Percentiles rank a stretch among this genome's conserved stretches.
phyloP scores from a whole-genome alignment of 2,113 vertebrate species.

The Peromyscus maniculatus region DNA sequence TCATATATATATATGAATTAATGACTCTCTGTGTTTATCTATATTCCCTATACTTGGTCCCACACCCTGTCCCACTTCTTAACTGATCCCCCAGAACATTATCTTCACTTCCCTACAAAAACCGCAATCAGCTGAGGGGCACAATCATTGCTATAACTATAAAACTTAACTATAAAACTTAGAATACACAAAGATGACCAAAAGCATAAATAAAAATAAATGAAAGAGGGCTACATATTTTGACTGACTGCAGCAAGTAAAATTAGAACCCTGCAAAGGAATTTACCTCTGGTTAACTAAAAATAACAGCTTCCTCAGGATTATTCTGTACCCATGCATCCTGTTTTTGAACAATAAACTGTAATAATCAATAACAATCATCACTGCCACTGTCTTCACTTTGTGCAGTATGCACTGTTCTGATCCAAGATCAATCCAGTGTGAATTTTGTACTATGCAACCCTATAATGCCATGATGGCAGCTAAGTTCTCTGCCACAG shows the following conservation, averaged over 20 bases:
- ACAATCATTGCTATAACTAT: not conserved
- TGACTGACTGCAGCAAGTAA: not conserved
- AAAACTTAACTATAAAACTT: not conserved
- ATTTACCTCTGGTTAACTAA: not conserved
- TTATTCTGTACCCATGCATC: not conserved
- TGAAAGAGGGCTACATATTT: not conserved
- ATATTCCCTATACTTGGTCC: not conserved
- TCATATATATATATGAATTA: not conserved
- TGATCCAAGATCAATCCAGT: not conserved
- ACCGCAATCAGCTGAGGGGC: not conserved
- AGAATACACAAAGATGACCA: not conserved
- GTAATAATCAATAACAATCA: not conserved
- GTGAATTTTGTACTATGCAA: not conserved
- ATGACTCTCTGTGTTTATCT: not conserved
- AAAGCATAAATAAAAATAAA: not conserved
- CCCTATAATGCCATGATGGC: not conserved
- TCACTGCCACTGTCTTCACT: not conserved
- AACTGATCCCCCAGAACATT: not conserved
- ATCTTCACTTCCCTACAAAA: not conserved
- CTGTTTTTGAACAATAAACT: not conserved
- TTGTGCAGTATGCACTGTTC: not conserved
- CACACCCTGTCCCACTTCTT: not conserved
- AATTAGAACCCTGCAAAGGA: constrained; percentile 1
- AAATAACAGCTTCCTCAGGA: not conserved
- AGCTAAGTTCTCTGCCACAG: constrained; percentile 29